A percentile compares a stretch with the other conserved stretches of the same genome.
Evolutionary conservation across 2,888 invertebrate genomes (phyloP).

Genomic region (Proisotoma minuta): DNA sequence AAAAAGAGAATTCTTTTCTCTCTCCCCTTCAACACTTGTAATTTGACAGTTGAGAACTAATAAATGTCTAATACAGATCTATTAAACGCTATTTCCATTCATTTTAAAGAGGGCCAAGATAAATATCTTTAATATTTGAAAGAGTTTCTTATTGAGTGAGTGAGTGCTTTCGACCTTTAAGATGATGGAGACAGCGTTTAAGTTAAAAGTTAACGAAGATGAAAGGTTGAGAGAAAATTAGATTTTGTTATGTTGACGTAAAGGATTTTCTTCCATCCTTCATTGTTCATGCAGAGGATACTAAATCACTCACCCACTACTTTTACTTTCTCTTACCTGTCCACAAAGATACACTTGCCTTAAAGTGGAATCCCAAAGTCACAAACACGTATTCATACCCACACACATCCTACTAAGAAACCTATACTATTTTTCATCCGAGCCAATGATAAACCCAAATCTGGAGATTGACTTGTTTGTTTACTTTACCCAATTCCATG

Average conservation of each 20-base stretch:
- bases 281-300: neutral
- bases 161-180: too few relatives aligned
- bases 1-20: too few relatives aligned
- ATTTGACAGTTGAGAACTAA: too few relatives aligned
- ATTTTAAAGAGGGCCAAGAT: too few relatives aligned
- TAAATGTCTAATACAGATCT: too few relatives aligned
- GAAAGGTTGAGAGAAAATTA: conserved; percentile 1
- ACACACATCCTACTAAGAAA: neutral
- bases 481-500: too few relatives aligned
- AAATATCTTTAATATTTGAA: too few relatives aligned
- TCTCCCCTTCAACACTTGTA: too few relatives aligned
- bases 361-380: neutral
- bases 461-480: too few relatives aligned
- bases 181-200: neutral
- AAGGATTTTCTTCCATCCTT: neutral
- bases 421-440: too few relatives aligned
- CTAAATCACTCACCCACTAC: neutral
- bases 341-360: neutral
- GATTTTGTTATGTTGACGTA: conserved; percentile 5
- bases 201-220: conserved; percentile 2
- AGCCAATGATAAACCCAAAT: too few relatives aligned
- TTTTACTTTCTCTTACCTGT: neutral
- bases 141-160: neutral
- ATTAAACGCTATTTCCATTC: too few relatives aligned
- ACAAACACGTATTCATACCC: neutral